Evolutionary conservation across 2,888 invertebrate species (phyloP).

Genomic region (Nysson spinosus): DNA sequence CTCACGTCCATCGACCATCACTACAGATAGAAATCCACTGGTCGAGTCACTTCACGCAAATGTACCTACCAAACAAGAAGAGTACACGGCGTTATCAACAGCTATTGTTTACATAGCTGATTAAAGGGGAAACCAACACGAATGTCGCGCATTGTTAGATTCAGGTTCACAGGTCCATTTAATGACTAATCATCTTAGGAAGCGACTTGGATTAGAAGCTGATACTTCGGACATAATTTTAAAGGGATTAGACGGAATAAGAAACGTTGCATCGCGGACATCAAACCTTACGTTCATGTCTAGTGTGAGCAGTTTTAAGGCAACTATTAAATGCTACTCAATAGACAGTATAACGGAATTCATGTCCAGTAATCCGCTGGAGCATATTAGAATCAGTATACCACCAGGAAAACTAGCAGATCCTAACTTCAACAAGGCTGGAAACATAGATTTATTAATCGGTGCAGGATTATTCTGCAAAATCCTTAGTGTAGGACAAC

Average conservation of each 20-base stretch:
- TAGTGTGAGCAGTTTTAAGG: not conserved
- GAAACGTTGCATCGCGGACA: not conserved
- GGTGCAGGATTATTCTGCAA: conserved; percentile 19
- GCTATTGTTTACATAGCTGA: not conserved
- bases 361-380: conserved; percentile 5
- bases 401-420: conserved; percentile 6
- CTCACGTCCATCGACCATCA: not conserved
- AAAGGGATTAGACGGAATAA: not conserved
- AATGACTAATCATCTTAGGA: not conserved
- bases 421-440: conserved; percentile 4
- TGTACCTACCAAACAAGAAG: not conserved
- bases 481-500: conserved; percentile 12
- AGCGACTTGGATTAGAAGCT: not conserved
- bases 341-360: conserved; percentile 6
- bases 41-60: not conserved
- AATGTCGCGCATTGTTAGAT: conserved; percentile 8
- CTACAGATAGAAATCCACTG: not conserved
- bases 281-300: not conserved
- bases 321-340: not conserved
- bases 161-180: conserved; percentile 5
- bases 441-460: conserved; percentile 15
- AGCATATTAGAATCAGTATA: not conserved
- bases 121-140: not conserved
- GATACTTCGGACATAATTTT: not conserved
- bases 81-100: not conserved